These are phyloP conservation scores for Halictus rubicundus DNA, from an alignment of 1,140 invertebrate genomes.

Conservation along the genomic window DNA sequence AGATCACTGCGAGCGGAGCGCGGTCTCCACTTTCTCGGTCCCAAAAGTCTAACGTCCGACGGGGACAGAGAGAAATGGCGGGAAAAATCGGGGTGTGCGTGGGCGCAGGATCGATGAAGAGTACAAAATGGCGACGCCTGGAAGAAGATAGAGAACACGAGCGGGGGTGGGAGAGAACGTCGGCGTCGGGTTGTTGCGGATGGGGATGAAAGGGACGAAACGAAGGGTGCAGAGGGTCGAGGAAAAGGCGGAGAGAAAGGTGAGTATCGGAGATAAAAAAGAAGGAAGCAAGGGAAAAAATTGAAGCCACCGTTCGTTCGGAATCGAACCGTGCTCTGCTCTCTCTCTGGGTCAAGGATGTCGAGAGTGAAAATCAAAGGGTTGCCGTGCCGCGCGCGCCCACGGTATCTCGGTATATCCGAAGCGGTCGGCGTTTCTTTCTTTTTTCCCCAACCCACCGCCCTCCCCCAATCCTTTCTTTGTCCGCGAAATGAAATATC, in stretches of 20 bases:
- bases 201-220: slow-evolving; percentile 46
- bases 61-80: slow-evolving; percentile 65
- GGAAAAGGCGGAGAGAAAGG: slow-evolving; percentile 52
- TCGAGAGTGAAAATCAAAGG: slow-evolving; percentile 69
- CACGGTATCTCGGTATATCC: background rate
- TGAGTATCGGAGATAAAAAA: slow-evolving; percentile 57
- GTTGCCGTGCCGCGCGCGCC: slow-evolving; percentile 27
- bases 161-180: slow-evolving; percentile 29
- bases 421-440: slow-evolving; percentile 43
- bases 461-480: background rate
- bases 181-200: slow-evolving; percentile 24
- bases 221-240: slow-evolving; percentile 39
- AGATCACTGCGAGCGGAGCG: too few species aligned
- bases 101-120: slow-evolving; percentile 74
- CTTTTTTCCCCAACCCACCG: slow-evolving; percentile 36
- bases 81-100: slow-evolving; percentile 71
- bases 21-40: background rate
- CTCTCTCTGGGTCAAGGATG: slow-evolving; percentile 65
- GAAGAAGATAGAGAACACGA: slow-evolving; percentile 42
- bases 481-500: slow-evolving; percentile 57
- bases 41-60: slow-evolving; percentile 12
- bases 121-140: slow-evolving; percentile 71
- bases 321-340: slow-evolving; percentile 56
- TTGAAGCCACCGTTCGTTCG: slow-evolving; percentile 58
- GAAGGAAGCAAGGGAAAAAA: slow-evolving; percentile 52